Conservation (phyloP, 2,888 invertebrate species). For the Steinernema carpocapsae region DNA sequence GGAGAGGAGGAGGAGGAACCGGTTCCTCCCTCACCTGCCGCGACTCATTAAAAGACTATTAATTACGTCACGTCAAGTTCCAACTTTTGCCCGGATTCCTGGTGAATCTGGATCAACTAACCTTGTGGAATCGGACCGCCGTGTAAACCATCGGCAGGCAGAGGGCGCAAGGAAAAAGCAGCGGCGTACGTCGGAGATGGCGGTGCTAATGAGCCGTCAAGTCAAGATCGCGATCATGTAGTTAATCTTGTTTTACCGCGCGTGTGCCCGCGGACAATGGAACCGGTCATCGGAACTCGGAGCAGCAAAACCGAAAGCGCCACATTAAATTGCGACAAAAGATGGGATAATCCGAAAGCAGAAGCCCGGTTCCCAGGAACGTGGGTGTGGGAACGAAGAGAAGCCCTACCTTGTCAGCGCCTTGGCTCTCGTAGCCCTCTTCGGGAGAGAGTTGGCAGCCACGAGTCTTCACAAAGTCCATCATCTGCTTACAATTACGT, state of each 20-base stretch:
- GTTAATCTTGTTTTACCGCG: conserved; percentile 24
- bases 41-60: neutral
- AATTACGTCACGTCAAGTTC: neutral
- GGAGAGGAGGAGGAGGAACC: conserved; percentile 7
- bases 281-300: conserved; percentile 27
- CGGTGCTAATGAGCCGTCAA: conserved; percentile 32
- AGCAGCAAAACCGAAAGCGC: conserved; percentile 32
- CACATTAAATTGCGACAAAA: conserved; percentile 20
- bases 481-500: conserved; percentile 33
- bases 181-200: neutral
- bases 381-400: neutral
- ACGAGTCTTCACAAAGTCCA: conserved; percentile 26
- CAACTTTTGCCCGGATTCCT: neutral
- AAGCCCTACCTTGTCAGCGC: neutral
- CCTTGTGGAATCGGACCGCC: conserved; percentile 28
- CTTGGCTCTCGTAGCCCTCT: conserved; percentile 30
- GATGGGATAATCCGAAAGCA: neutral
- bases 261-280: conserved; percentile 22
- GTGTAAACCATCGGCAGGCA: conserved; percentile 17
- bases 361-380: neutral
- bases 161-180: neutral
- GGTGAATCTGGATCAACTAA: neutral
- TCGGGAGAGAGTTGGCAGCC: conserved; percentile 18
- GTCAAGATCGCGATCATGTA: conserved; percentile 30
- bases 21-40: neutral